phyloP scores from a whole-genome alignment of 2,113 vertebrate species.

The Engraulis encrasicolus region DNA sequence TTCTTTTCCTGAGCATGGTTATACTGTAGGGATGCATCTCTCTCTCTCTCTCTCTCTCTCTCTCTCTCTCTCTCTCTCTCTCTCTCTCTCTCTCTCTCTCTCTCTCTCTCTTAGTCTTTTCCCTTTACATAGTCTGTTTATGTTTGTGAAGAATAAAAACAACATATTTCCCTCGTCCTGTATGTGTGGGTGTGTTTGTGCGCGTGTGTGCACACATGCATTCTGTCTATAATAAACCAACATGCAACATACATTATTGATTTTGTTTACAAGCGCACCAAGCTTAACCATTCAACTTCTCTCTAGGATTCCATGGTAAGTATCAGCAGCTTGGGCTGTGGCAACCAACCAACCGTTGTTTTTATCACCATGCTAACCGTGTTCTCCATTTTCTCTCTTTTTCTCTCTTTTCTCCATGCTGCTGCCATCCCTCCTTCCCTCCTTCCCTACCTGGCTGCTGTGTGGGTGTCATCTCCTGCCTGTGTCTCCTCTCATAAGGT shows the following conservation, averaged over 20 bases:
- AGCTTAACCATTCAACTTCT: not conserved
- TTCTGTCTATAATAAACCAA: not conserved
- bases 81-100: not conserved
- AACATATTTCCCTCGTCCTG: no score
- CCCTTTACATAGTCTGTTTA: no score
- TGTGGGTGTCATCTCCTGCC: constrained; percentile 34
- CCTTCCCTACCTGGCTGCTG: constrained; percentile 32
- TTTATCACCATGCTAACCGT: not conserved
- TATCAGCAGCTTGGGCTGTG: constrained; percentile 40
- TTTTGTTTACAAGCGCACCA: not conserved
- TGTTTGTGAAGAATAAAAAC: no score
- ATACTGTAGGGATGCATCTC: not conserved
- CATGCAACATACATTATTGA: not conserved
- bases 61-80: not conserved
- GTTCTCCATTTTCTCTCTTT: constrained; percentile 4
- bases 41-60: not conserved
- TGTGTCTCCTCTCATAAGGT: constrained; percentile 64
- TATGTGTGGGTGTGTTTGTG: no score
- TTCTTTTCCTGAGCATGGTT: not conserved
- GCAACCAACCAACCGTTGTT: not conserved
- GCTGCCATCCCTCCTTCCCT: constrained; percentile 44
- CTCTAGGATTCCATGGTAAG: constrained; percentile 56
- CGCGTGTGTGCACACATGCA: no score
- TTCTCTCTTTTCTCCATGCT: constrained; percentile 62
- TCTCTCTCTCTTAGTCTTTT: not conserved